Percentiles rank a stretch among this genome's conserved stretches.
phyloP scores from a whole-genome alignment of 2,113 vertebrate species.

The Sardina pilchardus region DNA sequence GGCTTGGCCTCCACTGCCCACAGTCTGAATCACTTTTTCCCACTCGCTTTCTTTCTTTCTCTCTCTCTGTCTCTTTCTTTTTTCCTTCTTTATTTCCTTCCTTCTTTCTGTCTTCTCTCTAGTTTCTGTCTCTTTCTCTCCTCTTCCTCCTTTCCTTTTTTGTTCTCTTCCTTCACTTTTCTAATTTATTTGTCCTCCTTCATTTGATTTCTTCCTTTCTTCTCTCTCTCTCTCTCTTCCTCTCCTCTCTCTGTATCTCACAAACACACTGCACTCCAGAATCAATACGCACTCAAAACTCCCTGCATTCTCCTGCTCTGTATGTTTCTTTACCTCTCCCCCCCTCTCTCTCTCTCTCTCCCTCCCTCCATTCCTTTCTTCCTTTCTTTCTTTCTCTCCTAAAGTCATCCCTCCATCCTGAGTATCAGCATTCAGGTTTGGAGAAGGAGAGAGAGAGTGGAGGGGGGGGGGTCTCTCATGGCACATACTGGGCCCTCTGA shows the following conservation, averaged over 20 bases:
- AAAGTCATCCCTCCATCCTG: neutral
- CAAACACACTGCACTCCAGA: neutral
- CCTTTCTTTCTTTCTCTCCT: neutral
- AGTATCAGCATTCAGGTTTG: conserved; percentile 12
- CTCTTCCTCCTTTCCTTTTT: conserved; percentile 29
- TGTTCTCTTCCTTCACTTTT: conserved; percentile 34
- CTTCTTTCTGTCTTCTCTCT: too few relatives aligned
- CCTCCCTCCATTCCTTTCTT: neutral
- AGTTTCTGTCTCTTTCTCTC: neutral
- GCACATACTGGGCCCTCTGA: neutral
- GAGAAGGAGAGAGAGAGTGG: neutral
- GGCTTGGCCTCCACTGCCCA: neutral
- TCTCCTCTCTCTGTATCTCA: neutral
- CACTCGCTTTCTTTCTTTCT: neutral
- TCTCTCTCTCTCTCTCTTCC: neutral
- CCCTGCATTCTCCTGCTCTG: neutral
- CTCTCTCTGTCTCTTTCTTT: neutral
- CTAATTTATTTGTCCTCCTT: neutral
- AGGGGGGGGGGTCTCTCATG: neutral
- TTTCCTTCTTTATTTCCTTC: neutral
- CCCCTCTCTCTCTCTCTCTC: neutral
- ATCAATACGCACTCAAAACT: neutral
- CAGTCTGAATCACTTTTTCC: neutral
- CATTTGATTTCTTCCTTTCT: neutral
- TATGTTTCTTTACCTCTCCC: neutral